A percentile compares a stretch with the other conserved stretches of the same genome.
These are phyloP conservation scores for Ferdinandea cuprea DNA, from an alignment of 2,888 invertebrate genomes.

Conservation along the genomic window DNA sequence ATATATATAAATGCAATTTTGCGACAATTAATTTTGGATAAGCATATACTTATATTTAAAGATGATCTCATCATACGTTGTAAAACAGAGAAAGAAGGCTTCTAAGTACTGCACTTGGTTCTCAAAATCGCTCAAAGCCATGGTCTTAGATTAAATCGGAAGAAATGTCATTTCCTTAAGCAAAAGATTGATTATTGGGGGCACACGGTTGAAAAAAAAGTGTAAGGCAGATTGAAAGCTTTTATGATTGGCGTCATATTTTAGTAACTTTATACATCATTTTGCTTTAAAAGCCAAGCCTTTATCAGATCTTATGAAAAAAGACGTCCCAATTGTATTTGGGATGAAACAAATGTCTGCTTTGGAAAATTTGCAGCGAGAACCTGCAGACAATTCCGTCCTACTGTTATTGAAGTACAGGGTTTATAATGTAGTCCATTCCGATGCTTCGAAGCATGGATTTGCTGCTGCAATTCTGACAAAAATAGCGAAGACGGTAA, in stretches of 20 bases:
- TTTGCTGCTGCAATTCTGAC: conserved; percentile 60
- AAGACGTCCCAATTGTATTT: conserved; percentile 46
- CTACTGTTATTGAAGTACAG: conserved; percentile 44
- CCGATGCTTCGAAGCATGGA: conserved; percentile 55
- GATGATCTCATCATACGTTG: conserved; percentile 34
- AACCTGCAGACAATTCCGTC: conserved; percentile 21
- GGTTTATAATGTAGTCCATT: conserved; percentile 52
- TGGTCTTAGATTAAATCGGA: conserved; percentile 21
- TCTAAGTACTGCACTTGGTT: conserved; percentile 3
- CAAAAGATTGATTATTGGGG: conserved; percentile 42
- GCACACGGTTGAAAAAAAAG: conserved; percentile 36
- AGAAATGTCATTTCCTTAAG: conserved; percentile 28
- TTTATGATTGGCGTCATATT: conserved; percentile 22
- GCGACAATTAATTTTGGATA: conserved; percentile 75
- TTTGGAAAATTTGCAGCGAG: conserved; percentile 32
- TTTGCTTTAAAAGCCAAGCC: conserved; percentile 78
- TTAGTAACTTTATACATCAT: conserved; percentile 36
- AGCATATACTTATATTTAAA: conserved; percentile 7
- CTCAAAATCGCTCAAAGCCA: conserved; percentile 8
- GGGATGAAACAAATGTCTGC: conserved; percentile 23
- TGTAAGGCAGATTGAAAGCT: conserved; percentile 13
- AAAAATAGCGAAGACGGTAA: conserved; percentile 30
- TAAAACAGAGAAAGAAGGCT: conserved; percentile 19
- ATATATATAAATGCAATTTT: conserved; percentile 27
- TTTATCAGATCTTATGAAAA: conserved; percentile 75